Base-by-base conservation (phyloP, 2,888 invertebrate species). In the Zaprionus lineosus region DNA sequence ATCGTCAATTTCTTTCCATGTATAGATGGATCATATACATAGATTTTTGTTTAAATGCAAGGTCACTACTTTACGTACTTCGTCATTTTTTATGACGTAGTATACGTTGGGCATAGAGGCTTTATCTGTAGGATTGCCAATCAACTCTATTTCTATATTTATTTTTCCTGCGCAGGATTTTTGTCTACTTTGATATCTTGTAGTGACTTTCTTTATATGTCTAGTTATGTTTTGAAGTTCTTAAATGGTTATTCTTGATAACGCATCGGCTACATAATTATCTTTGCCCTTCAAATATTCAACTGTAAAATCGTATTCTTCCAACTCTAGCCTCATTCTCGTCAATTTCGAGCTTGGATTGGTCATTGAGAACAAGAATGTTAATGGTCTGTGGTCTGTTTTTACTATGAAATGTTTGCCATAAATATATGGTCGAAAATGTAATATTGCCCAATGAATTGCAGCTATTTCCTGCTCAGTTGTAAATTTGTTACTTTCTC, bases 241-340 rank as follows among this genome's bases (percentile, higher is more conserved):
- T 16, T 9, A 26, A 7, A 26, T 46, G n/a, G 46, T 26, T 46
- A 34, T 46, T 36, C 31, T 36, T 14, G 43, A 43, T 43, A 43
- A 33, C 21, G 44, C 44, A 44, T 44, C 44, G 5, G 29, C 43
- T 18, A 43, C 29, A 43, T 28, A 41, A 3, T 15, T 41, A 26
- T 41, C 41, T 28, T 40, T 43, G n/a, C 29, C 29, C 29, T 43
- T 44, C 5, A 44, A 18, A 33, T 44, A 43, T 12, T 44, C 31
- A 7, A 19, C 33, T 6, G 44, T 31, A 14, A 44, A 44, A 44
- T 44, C 16, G 33, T 44, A 44, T 12, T 44, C 29, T 33, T 46
- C 46, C 16, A 46, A 36, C 24, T 46, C 46, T 12, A 36, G 24
- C 7, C 46, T 34, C 18, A 46, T 46, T 3, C 36, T 24, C 9